Evolutionary conservation across 2,888 invertebrate genomes (phyloP).

Genomic region (Imbricaverruca yamaguchii): DNA sequence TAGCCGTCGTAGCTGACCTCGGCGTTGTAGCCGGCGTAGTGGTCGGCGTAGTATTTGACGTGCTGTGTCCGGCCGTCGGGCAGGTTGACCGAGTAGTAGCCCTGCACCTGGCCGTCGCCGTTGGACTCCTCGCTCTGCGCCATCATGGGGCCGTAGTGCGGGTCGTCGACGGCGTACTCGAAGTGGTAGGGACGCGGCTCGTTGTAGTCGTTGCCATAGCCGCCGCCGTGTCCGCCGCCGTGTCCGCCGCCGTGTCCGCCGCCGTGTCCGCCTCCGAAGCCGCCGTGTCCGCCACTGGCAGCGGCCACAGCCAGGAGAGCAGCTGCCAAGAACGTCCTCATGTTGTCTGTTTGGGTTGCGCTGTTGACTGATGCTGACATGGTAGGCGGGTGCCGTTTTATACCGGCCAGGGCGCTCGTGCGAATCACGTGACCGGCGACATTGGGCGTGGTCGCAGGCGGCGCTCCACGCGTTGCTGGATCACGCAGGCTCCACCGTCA

Average conservation of each 20-base stretch:
- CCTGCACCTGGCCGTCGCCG: constrained; percentile 27
- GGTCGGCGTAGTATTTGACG: constrained; percentile 17
- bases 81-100: constrained; percentile 30
- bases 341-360: neutral
- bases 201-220: neutral
- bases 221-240: neutral
- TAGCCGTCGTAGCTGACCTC: constrained; percentile 18
- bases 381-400: neutral
- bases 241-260: neutral
- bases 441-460: too few relatives aligned
- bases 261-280: neutral
- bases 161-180: constrained; percentile 10
- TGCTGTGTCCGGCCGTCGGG: constrained; percentile 32
- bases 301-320: neutral
- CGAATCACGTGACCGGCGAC: neutral
- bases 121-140: constrained; percentile 18
- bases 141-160: constrained; percentile 19
- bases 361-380: neutral
- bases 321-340: neutral
- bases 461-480: too few relatives aligned
- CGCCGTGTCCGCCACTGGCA: neutral
- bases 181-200: constrained; percentile 11
- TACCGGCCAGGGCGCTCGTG: neutral
- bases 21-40: constrained; percentile 13
- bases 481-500: too few relatives aligned